Evolutionary conservation across 2,888 invertebrate species (phyloP).

Genomic region (Candidula unifasciata): DNA sequence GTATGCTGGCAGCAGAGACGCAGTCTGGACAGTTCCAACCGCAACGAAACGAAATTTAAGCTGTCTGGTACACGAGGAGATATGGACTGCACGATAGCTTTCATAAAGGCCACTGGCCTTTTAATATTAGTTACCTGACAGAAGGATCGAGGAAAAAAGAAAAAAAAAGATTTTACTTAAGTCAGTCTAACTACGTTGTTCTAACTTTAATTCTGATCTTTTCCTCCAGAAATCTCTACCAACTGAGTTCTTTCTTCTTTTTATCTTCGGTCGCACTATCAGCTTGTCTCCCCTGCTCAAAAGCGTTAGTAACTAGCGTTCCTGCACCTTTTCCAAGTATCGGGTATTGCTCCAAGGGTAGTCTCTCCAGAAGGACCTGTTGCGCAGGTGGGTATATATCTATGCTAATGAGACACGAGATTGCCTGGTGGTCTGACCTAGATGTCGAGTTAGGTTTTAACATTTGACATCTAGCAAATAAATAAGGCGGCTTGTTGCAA

Average conservation of each 20-base stretch:
- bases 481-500: not conserved
- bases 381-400: slow-evolving; percentile 41
- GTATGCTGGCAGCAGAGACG: too few relatives aligned
- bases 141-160: too few relatives aligned
- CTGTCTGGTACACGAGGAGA: too few relatives aligned
- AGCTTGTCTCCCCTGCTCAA: not conserved
- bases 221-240: too few relatives aligned
- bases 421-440: slow-evolving; percentile 13
- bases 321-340: not conserved
- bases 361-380: slow-evolving; percentile 13
- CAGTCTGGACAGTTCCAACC: too few relatives aligned
- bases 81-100: too few relatives aligned
- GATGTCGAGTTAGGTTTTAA: slow-evolving; percentile 33
- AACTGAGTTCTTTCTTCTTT: not conserved
- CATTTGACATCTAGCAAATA: slow-evolving; percentile 37
- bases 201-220: too few relatives aligned
- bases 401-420: slow-evolving; percentile 43
- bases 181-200: too few relatives aligned
- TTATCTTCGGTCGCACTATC: not conserved
- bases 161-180: too few relatives aligned
- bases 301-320: not conserved
- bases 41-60: too few relatives aligned
- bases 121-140: too few relatives aligned
- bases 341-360: not conserved
- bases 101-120: too few relatives aligned